phyloP scores from a whole-genome alignment of 2,888 invertebrate species.

The Schizaphis graminum region DNA sequence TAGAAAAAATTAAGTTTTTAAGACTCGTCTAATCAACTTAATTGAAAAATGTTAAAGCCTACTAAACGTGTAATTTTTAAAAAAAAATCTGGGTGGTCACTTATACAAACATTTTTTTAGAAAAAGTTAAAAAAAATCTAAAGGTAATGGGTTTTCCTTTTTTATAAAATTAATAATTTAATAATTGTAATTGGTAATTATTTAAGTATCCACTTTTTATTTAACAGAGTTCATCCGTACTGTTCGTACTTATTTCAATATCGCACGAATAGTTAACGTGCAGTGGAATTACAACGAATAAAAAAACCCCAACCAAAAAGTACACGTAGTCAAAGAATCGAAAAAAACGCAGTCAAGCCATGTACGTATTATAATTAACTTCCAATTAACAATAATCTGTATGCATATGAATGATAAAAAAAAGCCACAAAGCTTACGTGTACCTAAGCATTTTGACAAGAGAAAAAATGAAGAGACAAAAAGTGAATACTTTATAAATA shows the following conservation, averaged over 20 bases:
- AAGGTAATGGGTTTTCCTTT: not conserved
- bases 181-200: not conserved
- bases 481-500: not conserved
- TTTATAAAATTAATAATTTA: not conserved
- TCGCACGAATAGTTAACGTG: not conserved
- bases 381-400: not conserved
- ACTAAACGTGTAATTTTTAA: not conserved
- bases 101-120: too few species aligned
- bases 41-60: not conserved
- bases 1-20: not conserved
- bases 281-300: not conserved
- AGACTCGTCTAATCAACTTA: not conserved
- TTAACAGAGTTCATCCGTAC: not conserved
- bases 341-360: not conserved
- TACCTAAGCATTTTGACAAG: not conserved
- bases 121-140: not conserved
- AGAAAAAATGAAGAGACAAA: not conserved
- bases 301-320: not conserved
- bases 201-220: not conserved
- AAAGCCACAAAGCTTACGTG: not conserved
- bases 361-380: not conserved
- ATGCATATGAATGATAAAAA: not conserved
- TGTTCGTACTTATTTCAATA: slow-evolving; percentile 11
- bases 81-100: not conserved
- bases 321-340: not conserved